These are phyloP conservation scores for Tokudaia tokunoshimensis DNA, from an alignment of 2,797 vertebrate species.

Conservation along the genomic window DNA sequence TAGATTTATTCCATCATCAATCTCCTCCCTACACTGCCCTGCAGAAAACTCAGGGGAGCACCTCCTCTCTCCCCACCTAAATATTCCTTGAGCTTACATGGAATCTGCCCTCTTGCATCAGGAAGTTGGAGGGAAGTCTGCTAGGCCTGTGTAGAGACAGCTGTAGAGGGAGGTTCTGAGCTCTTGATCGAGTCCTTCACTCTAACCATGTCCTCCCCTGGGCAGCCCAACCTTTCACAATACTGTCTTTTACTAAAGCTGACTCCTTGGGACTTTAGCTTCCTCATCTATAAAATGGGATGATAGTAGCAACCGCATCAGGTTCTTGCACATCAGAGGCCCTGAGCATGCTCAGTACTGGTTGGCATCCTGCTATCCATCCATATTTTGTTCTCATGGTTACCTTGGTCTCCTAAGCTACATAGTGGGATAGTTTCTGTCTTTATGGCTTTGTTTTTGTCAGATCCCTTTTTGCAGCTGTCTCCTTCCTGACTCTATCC, in stretches of 20 bases:
- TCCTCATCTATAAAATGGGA: not conserved
- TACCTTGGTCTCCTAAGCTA: not conserved
- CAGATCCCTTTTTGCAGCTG: not conserved
- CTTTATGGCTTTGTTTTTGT: not conserved
- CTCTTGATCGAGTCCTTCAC: not conserved
- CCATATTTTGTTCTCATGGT: not conserved
- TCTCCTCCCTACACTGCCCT: not conserved
- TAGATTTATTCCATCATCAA: too few species aligned
- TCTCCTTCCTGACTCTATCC: not conserved
- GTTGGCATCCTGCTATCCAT: not conserved
- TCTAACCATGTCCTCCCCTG: not conserved
- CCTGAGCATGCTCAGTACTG: not conserved
- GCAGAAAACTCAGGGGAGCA: not conserved
- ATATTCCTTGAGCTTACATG: not conserved
- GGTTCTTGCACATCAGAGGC: not conserved
- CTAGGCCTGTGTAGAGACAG: not conserved
- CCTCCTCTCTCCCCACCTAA: not conserved
- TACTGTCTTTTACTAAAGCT: not conserved
- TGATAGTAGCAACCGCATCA: not conserved
- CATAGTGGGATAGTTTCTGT: not conserved
- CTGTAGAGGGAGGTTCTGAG: not conserved
- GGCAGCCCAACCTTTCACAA: not conserved
- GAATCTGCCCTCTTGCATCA: not conserved
- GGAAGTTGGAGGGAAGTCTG: not conserved
- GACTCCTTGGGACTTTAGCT: not conserved